Evolutionary conservation across 2,888 invertebrate genomes (phyloP).

Genomic region (Plebejus anna): DNA sequence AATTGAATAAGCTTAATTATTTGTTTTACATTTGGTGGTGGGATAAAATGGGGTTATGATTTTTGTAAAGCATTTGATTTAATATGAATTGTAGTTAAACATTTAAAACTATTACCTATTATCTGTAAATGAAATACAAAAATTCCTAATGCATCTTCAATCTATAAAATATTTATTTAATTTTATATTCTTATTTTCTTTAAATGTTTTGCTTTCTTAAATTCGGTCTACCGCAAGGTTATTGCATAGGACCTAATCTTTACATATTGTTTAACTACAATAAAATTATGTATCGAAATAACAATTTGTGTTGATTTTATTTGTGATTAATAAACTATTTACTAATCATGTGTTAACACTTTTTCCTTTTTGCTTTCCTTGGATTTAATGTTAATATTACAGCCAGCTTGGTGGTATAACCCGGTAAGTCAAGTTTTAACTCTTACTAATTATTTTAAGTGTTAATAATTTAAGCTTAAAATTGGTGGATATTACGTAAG

Average conservation of each 20-base stretch:
- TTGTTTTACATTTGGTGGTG: constrained; percentile 14
- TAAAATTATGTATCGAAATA: background rate
- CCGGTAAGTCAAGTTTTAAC: constrained; percentile 85
- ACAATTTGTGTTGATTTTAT: constrained; percentile 22
- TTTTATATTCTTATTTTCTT: background rate
- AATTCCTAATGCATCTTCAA: background rate
- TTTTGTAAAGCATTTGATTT: background rate
- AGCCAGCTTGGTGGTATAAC: constrained; percentile 97
- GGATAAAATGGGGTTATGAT: background rate
- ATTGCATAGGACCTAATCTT: background rate
- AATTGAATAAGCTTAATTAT: constrained; percentile 21
- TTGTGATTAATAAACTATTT: constrained; percentile 34
- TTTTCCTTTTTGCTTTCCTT: constrained; percentile 52
- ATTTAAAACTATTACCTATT: background rate
- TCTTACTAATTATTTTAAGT: background rate
- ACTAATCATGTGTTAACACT: constrained; percentile 40
- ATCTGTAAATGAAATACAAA: background rate
- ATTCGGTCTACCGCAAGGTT: background rate
- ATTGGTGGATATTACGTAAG: background rate
- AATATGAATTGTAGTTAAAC: constrained; percentile 14
- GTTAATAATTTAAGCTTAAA: background rate
- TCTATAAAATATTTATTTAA: background rate
- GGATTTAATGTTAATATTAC: constrained; percentile 52
- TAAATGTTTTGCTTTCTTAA: background rate
- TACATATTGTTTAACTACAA: background rate